Evolutionary conservation across 2,888 invertebrate species (phyloP).

Genomic region (Thecocarcelia acutangulata): DNA sequence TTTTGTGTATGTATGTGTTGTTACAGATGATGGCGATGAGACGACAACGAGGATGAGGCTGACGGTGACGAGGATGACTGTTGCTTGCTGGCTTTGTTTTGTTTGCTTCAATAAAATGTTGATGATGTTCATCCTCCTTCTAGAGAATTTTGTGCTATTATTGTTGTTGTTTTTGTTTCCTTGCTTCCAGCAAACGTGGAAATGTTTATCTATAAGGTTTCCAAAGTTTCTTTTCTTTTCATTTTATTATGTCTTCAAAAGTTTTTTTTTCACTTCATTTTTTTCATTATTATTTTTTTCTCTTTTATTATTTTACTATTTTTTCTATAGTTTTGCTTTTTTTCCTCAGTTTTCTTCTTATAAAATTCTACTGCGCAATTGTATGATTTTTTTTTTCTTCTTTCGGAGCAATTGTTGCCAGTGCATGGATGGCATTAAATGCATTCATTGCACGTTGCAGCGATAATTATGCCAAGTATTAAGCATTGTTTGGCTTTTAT

Average conservation of each 20-base stretch:
- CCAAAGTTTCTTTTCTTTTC: slow-evolving; percentile 22
- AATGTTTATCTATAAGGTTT: slow-evolving; percentile 63
- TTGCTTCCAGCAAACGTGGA: slow-evolving; percentile 62
- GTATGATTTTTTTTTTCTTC: slow-evolving; percentile 28
- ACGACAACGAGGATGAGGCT: background rate
- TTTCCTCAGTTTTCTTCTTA: slow-evolving; percentile 37
- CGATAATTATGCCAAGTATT: slow-evolving; percentile 69
- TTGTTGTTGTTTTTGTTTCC: slow-evolving; percentile 30
- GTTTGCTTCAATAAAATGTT: slow-evolving; percentile 36
- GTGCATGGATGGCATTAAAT: slow-evolving; percentile 63
- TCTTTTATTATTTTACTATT: slow-evolving; percentile 45
- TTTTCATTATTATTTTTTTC: slow-evolving; percentile 35
- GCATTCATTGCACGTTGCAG: slow-evolving; percentile 69
- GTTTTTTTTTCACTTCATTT: slow-evolving; percentile 32
- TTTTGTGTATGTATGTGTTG: slow-evolving; percentile 26
- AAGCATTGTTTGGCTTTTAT: slow-evolving; percentile 58
- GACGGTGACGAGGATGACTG: slow-evolving; percentile 5
- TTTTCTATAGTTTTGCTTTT: slow-evolving; percentile 29
- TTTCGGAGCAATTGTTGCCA: slow-evolving; percentile 43
- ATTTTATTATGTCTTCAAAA: slow-evolving; percentile 47
- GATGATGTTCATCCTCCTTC: slow-evolving; percentile 57
- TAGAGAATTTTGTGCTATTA: slow-evolving; percentile 38
- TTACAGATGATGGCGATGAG: slow-evolving; percentile 35
- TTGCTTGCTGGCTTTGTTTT: slow-evolving; percentile 41
- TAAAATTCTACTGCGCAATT: slow-evolving; percentile 66